Base-by-base conservation (phyloP, 2,888 invertebrate species). In the Microctonus brassicae region DNA sequence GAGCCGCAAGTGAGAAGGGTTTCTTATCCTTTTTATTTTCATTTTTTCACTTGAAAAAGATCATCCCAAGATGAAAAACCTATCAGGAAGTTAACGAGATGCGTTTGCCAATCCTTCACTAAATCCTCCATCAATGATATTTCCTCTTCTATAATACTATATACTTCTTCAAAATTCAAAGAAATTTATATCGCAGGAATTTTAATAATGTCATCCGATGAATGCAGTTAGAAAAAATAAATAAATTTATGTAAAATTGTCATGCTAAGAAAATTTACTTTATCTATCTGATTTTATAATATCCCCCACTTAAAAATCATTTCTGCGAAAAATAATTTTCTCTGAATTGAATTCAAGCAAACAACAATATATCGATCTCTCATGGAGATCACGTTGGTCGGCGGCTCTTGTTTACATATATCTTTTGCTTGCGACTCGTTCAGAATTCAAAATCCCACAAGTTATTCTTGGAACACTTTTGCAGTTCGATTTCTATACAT, bases 361-460 rank as follows among this genome's bases (percentile, higher is more conserved):
- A 61, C 77, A 55, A 61, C 77, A 72, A 70, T 63, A 72, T 73
- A 76, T 77, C 77, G 77, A 81, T 83, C 80, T 76, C 69, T 78
- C 72, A 85, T 84, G 81, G 76, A 78, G 79, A 82, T 84, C 85
- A 85, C 85, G 85, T 85, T 81, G 81, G 75, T 74, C 77, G 79
- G 72, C 76, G 77, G 74, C 78, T 80, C 81, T 82, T 85, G 84
- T 84, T 85, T 84, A 84, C 84, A 84, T 66, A 66, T 84, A 82
- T 79, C 79, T 80, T 76, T 77, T 71, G 72, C 68, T 76, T 62
- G 77, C 78, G 79, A 80, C 83, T 79, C 77, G 78, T 73, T 74
- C 73, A 77, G 85, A 84, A 84, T 85, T 79, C 80, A 77, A 84
- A 85, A 83, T 82, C 64, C 55, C 67, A 70, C 47, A 36, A 62